Base-by-base conservation (phyloP, 2,113 vertebrate genomes). In the Dicrurus megarhynchus region DNA sequence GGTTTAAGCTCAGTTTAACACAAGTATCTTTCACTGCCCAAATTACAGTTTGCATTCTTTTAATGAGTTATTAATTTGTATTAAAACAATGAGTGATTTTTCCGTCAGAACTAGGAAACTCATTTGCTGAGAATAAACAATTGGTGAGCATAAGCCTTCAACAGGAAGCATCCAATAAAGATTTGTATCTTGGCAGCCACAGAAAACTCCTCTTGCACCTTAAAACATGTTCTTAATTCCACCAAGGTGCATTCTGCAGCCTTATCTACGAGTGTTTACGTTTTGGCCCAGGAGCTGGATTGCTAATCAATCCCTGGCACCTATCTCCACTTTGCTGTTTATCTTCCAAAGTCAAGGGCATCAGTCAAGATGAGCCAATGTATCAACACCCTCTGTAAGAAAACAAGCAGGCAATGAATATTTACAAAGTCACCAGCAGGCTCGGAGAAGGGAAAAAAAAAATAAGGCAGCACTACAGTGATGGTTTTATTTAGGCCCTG, bases 221-320 rank as follows among this genome's bases (percentile, higher is more conserved):
- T 80, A 87, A 88, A 95, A 30, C 14, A 3, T 6, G 27, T 44
- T 67, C 65, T 76, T 78, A 93, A 92, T 97, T 93, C 89, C 89
- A 94, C 79, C 55, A 82, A 82, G 64, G 64, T 33, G 64, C 81
- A 82, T 91, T 79, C 75, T 71, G 74, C 91, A 59, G 70, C 52
- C 95, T 97, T 97, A 97, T 97, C 93, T 95, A 15, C 28, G 60
- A 73, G 70, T 44, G 86, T 86, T 95, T 95, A 87, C 16, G 50
- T 91, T 93, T 93, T 94, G 39, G 27, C 89, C 96, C 76, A 33
- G 63, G 80, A 97, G 55, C 28, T 87, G 77, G 80, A 93, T n/a
- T 82, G 70, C 92, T 97, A 93, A 97, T 98, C 98, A 97, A 93
- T 97, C 94, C 78, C 86, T 96, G 91, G 95, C 97, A 95, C 77